Conservation (phyloP, 1,140 invertebrate genomes). For the Hylaeus volcanicus region DNA sequence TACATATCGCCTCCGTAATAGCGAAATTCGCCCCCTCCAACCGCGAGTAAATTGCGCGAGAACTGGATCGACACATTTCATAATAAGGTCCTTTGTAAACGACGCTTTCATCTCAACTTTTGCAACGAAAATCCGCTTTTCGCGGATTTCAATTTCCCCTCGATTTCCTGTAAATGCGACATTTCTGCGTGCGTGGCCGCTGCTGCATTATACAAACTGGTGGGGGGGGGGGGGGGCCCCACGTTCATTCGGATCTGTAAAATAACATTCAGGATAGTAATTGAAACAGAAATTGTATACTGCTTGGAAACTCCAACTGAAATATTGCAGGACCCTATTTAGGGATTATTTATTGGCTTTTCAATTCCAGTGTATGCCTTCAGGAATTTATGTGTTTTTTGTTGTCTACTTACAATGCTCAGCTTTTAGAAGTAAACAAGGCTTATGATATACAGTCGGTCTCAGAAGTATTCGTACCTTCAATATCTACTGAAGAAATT, state of each 20-base stretch:
- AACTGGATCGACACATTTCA: constrained; percentile 4
- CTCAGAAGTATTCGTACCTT: no score
- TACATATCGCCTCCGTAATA: constrained; percentile 23
- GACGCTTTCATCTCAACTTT: not conserved
- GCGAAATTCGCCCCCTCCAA: not conserved
- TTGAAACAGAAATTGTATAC: not conserved
- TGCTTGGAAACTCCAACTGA: no score
- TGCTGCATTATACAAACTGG: not conserved
- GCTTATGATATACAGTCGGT: no score
- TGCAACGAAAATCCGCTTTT: not conserved
- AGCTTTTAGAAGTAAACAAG: no score
- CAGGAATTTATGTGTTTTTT: no score
- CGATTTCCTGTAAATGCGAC: not conserved
- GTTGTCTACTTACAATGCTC: no score
- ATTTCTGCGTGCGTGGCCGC: not conserved
- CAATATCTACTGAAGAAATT: no score
- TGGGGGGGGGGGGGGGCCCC: no score
- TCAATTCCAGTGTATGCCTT: no score
- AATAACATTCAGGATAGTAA: not conserved
- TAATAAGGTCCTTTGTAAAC: constrained; percentile 10
- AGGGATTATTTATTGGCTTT: no score
- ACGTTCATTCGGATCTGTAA: not conserved
- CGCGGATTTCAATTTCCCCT: not conserved
- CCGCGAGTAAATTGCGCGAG: not conserved
- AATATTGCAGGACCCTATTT: no score